Conservation (phyloP, 2,888 invertebrate genomes). For the Smittia aterrima region DNA sequence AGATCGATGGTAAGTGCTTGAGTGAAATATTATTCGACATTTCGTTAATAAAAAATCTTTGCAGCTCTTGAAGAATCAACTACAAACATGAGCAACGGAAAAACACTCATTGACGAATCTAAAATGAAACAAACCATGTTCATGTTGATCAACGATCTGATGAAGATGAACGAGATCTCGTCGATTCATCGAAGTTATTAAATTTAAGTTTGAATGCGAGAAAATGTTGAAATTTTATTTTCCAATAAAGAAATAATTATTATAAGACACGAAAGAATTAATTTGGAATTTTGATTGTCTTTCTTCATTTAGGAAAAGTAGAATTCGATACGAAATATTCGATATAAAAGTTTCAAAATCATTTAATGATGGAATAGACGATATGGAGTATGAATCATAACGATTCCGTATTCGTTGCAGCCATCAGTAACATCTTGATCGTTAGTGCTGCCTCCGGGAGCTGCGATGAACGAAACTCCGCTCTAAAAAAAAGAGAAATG, state of each 20-base stretch:
- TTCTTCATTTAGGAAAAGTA: too few relatives aligned
- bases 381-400: slow-evolving; percentile 83
- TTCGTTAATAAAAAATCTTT: neutral
- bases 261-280: too few relatives aligned
- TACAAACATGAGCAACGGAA: slow-evolving; percentile 61
- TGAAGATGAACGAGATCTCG: slow-evolving; percentile 66
- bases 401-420: slow-evolving; percentile 87
- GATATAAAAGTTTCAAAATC: neutral
- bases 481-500: slow-evolving; percentile 61
- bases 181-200: slow-evolving; percentile 50
- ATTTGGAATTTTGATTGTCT: too few relatives aligned
- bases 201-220: too few relatives aligned
- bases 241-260: too few relatives aligned
- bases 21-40: neutral
- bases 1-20: slow-evolving; percentile 62
- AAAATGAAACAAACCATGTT: slow-evolving; percentile 71
- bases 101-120: slow-evolving; percentile 60
- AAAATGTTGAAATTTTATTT: too few relatives aligned
- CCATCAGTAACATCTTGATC: slow-evolving; percentile 86
- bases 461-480: slow-evolving; percentile 89
- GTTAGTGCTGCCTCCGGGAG: slow-evolving; percentile 92
- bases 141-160: slow-evolving; percentile 71
- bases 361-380: slow-evolving; percentile 90
- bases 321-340: too few relatives aligned
- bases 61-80: slow-evolving; percentile 60